Conservation (phyloP, 92 coral and sea anemone species). For the Chrysogorgia sp. region DNA sequence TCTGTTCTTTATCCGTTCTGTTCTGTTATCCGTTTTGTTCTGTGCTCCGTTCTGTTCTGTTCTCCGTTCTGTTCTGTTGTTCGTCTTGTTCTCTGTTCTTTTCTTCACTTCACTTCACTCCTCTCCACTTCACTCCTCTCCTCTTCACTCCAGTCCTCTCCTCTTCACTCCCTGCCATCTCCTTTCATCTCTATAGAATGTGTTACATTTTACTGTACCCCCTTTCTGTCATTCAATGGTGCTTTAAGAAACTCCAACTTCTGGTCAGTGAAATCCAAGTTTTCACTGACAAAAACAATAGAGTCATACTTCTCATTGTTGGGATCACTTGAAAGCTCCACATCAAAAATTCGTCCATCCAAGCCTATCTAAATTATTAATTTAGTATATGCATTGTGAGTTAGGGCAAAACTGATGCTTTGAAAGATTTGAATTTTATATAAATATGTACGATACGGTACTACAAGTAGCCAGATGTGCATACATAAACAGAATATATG, state of each 20-base stretch:
- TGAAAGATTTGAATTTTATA: background rate
- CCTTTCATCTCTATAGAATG: background rate
- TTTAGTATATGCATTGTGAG: background rate
- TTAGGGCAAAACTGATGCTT: background rate
- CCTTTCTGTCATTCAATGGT: slow-evolving; percentile 68
- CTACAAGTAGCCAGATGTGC: background rate
- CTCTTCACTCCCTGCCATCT: no score
- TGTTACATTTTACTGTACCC: slow-evolving; percentile 58
- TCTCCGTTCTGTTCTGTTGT: no score
- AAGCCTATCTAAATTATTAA: slow-evolving; percentile 13
- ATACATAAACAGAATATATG: no score
- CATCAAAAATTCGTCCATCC: slow-evolving; percentile 37
- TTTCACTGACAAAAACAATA: slow-evolving; percentile 83
- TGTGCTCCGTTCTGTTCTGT: background rate
- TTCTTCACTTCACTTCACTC: background rate
- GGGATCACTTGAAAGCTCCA: slow-evolving; percentile 43
- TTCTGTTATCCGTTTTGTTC: background rate
- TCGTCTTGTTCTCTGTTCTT: background rate
- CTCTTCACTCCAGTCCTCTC: background rate
- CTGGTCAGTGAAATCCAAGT: slow-evolving; percentile 70
- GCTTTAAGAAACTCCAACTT: slow-evolving; percentile 74
- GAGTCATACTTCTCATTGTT: slow-evolving; percentile 65
- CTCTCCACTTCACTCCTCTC: background rate
- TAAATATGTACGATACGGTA: background rate
- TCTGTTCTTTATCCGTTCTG: no score